phyloP scores from a whole-genome alignment of 1,140 invertebrate species.

The Neodiprion fabricii region DNA sequence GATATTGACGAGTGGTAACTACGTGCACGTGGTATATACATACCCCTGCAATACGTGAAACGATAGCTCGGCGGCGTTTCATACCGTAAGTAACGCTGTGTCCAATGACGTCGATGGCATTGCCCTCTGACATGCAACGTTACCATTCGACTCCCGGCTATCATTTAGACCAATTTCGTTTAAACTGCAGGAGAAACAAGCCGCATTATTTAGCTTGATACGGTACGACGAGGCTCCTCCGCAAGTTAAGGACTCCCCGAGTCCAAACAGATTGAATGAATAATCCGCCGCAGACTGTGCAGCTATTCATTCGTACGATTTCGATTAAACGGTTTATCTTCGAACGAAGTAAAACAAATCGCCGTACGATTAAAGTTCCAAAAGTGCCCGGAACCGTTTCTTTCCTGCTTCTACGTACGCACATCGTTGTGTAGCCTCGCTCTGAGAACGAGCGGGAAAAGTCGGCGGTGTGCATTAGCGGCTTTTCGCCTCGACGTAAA shows the following conservation, averaged over 20 bases:
- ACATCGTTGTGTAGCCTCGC: no score
- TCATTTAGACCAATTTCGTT: slow-evolving; percentile 55
- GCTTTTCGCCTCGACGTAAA: not conserved
- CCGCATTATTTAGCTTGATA: not conserved
- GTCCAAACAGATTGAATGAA: no score
- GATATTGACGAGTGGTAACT: not conserved
- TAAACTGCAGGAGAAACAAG: slow-evolving; percentile 22
- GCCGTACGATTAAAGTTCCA: no score
- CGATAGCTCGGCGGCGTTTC: not conserved
- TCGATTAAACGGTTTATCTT: no score
- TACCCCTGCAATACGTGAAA: not conserved
- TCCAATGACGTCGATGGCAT: slow-evolving; percentile 31
- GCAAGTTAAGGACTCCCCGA: not conserved
- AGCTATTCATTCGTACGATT: no score
- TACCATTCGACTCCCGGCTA: slow-evolving; percentile 43
- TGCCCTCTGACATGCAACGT: slow-evolving; percentile 56
- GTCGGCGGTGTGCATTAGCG: not conserved
- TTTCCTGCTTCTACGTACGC: no score
- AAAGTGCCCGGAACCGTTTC: no score
- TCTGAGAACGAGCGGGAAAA: not conserved
- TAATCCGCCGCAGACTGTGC: no score
- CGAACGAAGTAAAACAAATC: no score
- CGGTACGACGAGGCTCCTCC: not conserved
- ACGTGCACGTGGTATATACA: slow-evolving; percentile 12
- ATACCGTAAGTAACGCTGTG: not conserved